Percentiles rank a stretch among this genome's conserved stretches.
These are phyloP conservation scores for Mactromeris polynyma DNA, from an alignment of 2,888 invertebrate species.

Conservation along the genomic window DNA sequence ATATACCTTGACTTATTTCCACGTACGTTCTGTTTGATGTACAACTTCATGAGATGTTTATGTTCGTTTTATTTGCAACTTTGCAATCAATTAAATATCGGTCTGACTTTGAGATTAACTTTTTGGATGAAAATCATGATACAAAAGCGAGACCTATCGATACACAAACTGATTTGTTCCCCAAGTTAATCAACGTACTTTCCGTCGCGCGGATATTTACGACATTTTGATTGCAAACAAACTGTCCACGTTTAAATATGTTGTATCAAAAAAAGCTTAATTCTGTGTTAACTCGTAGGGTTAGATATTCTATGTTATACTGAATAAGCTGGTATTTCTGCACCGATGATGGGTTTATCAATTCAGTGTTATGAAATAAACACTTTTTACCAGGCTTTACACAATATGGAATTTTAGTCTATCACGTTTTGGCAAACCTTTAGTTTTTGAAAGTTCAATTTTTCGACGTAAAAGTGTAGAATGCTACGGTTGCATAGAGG, in stretches of 20 bases:
- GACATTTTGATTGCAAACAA: slow-evolving; percentile 1
- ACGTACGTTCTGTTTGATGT: slow-evolving; percentile 35
- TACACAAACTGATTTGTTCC: neutral
- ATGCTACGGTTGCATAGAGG: too few relatives aligned
- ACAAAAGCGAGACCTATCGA: neutral
- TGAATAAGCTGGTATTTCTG: too few relatives aligned
- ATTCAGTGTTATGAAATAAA: neutral
- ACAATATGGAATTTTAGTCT: neutral
- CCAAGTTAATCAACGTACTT: slow-evolving; percentile 2
- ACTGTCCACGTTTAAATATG: neutral
- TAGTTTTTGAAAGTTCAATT: slow-evolving; percentile 12
- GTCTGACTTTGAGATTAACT: neutral
- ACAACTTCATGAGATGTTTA: slow-evolving; percentile 24
- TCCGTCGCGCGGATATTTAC: neutral
- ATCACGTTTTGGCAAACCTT: slow-evolving; percentile 6
- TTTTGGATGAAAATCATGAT: neutral
- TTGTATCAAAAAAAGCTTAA: neutral
- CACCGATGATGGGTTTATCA: neutral
- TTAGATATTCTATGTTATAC: neutral
- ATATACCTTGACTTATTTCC: slow-evolving; percentile 29
- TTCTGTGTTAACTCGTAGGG: neutral
- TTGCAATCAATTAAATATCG: slow-evolving; percentile 39
- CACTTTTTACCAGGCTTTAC: neutral
- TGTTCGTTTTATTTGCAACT: slow-evolving; percentile 46
- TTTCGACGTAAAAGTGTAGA: neutral